Percentiles rank a stretch among this genome's conserved stretches.
These are phyloP conservation scores for Hydropotes inermis DNA, from an alignment of 2,113 vertebrate genomes.

Conservation along the genomic window DNA sequence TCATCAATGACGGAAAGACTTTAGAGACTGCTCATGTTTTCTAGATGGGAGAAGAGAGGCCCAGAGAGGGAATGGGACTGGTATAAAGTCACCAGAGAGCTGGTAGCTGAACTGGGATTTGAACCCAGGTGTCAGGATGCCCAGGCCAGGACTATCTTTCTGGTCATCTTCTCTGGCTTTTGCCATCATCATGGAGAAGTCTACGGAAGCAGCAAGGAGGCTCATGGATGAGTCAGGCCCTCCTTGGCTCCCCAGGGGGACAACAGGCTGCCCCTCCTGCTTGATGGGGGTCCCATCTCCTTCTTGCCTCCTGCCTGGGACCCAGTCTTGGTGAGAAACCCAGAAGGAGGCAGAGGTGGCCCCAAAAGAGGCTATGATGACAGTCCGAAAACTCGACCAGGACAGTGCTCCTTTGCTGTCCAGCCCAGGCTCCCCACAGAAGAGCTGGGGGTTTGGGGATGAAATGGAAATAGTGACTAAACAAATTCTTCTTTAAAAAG, in stretches of 20 bases:
- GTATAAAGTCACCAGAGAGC: background rate
- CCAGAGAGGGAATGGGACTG: background rate
- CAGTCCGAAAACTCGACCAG: background rate
- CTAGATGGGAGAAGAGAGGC: background rate
- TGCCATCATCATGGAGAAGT: no score
- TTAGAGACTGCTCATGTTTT: background rate
- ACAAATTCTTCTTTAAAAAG: background rate
- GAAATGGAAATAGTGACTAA: background rate
- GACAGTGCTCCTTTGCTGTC: background rate
- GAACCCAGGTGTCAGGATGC: background rate
- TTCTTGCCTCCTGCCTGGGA: background rate
- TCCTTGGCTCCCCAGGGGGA: background rate
- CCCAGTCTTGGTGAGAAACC: background rate
- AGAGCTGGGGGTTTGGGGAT: background rate
- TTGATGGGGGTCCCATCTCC: background rate
- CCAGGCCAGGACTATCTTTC: background rate
- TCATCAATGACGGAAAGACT: background rate
- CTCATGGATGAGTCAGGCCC: background rate
- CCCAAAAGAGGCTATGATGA: background rate
- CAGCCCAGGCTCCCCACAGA: background rate
- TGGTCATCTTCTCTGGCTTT: background rate
- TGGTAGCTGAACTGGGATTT: background rate
- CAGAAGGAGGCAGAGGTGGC: background rate
- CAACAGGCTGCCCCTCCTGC: background rate
- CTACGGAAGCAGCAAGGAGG: background rate